Base-by-base conservation (phyloP, 2,797 vertebrate species). In the Cryptoprocta ferox region DNA sequence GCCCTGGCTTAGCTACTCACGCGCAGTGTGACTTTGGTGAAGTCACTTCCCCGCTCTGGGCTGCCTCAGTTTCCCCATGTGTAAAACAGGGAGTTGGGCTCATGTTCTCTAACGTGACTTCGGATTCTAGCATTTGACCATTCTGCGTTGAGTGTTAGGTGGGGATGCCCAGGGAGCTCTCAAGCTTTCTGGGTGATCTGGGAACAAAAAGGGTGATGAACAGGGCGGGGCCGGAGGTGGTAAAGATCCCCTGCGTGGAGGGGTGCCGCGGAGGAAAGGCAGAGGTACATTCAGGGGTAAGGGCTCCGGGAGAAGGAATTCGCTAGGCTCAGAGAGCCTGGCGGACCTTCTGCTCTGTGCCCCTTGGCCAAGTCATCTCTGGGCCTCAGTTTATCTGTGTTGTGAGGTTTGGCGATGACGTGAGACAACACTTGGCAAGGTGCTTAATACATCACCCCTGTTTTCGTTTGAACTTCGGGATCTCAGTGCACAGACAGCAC, bases 391-490 rank as follows among this genome's bases (percentile, higher is more conserved):
- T 81, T 78, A 15, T 26, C 56, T 82, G 28, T 16, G 16, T 13
- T 39, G 0, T 35, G 81, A 63, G 32, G 80, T 28, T 94, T 71
- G 26, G 94, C 0, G 3, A 30, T 1, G 37, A 59, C 18, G 35
- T 10, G 53, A 13, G 30, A 18, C 8, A 15, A 84, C 2, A 53
- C 9, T 30, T 0, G 26, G 61, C n/a, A 32, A 24, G 76, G 24
- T 14, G 11, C 87, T 82, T 39, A 1, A 4, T 8, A 4, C 28
- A 2, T 2, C 35, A 3, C 2, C 11, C 0, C 35, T 7, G 2
- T 3, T 21, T 71, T 19, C 42, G 35, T 53, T 68, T n/a, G 24
- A 9, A 5, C 3, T 32, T 11, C 35, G 39, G 87, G 37, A 1
- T 21, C 50, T 93, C 12, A 14, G 32, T 4, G 39, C 5, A 7